Evolutionary conservation across 2,113 vertebrate species (phyloP).

Genomic region (Pluvialis apricaria): DNA sequence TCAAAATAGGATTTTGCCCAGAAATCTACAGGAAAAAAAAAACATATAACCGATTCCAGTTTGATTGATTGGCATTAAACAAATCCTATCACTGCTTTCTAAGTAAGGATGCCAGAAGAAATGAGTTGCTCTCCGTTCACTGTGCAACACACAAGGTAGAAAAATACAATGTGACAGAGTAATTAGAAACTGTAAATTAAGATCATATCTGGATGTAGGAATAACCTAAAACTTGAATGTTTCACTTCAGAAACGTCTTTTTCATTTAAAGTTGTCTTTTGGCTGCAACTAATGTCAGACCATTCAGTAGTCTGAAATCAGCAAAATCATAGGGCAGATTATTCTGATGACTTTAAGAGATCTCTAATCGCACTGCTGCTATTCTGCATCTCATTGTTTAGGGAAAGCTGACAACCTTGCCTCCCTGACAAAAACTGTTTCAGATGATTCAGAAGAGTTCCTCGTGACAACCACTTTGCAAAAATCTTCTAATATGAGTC

Average conservation of each 20-base stretch:
- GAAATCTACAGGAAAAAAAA: background rate
- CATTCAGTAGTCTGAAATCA: background rate
- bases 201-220: background rate
- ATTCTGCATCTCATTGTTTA: background rate
- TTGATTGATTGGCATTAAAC: background rate
- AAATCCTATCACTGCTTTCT: background rate
- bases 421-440: background rate
- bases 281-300: background rate
- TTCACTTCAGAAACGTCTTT: background rate
- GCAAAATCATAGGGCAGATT: background rate
- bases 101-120: background rate
- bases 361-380: background rate
- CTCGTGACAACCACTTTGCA: background rate
- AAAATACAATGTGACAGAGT: background rate
- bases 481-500: conserved; percentile 34
- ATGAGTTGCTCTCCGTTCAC: background rate
- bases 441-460: background rate
- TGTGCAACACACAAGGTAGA: background rate
- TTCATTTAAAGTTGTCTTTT: background rate
- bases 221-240: background rate
- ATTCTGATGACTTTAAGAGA: background rate
- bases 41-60: background rate
- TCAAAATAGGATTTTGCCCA: background rate
- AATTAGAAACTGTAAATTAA: conserved; percentile 7
- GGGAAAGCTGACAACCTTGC: background rate